phyloP scores from a whole-genome alignment of 2,113 vertebrate genomes.

The Cercopithecus mona region DNA sequence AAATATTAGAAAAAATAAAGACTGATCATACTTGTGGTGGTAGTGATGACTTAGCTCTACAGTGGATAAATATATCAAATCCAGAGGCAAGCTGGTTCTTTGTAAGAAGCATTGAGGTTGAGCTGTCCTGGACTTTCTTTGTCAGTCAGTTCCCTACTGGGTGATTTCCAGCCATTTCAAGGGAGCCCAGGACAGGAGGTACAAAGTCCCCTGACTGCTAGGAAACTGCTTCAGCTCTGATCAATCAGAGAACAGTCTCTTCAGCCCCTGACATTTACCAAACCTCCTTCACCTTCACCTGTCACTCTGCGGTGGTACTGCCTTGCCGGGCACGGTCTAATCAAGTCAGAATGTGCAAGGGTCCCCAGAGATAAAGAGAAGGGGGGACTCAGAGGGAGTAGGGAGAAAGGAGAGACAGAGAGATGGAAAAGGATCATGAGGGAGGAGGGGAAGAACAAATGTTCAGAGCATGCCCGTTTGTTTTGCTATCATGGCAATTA shows the following conservation, averaged over 20 bases:
- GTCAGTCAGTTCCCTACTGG: background rate
- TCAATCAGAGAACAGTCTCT: conserved; percentile 18
- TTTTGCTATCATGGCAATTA: conserved; percentile 81
- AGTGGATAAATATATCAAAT: fast-evolving
- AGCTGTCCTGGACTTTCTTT: background rate
- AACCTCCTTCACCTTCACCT: conserved; percentile 42
- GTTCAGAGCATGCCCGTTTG: conserved; percentile 35
- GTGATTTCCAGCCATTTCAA: background rate
- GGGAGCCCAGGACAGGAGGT: fast-evolving
- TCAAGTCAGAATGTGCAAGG: background rate
- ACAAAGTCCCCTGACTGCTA: background rate
- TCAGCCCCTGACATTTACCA: conserved; percentile 39
- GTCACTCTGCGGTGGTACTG: background rate
- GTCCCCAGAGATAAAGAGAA: background rate
- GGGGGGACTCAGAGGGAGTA: background rate
- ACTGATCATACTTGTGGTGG: fast-evolving
- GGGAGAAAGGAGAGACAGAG: background rate
- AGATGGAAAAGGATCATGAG: background rate
- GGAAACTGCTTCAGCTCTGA: background rate
- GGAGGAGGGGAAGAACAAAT: background rate
- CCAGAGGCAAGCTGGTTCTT: background rate
- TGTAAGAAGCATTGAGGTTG: fast-evolving
- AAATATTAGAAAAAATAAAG: background rate
- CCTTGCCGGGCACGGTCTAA: background rate
- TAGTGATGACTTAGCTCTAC: fast-evolving